Base-by-base conservation (phyloP, 2,888 invertebrate species). In the Minunthozetes semirufus region DNA sequence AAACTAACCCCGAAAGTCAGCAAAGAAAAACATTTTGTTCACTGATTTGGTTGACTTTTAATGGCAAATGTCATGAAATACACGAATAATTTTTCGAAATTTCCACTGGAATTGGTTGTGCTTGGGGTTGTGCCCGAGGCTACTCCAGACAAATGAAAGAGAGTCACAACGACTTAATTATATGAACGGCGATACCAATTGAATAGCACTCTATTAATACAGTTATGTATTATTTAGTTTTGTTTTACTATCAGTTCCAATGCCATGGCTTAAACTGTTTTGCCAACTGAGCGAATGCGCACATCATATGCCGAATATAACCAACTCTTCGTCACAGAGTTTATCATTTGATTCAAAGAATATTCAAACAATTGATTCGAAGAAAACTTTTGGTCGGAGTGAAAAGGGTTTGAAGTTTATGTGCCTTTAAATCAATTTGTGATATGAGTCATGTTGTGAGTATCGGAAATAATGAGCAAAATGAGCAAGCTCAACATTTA, bases 251-350 rank as follows among this genome's bases (percentile, higher is more conserved):
- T 42, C 42, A 42, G 42, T 66, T 8, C 42, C 19, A 66, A 66
- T 66, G 66, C 19, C 63, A 63, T 29, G 13, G 33, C 33, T 38
- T 33, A 13, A 17, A 38, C 56, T 1, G 5, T 56, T 63, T 17
- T 8, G 63, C 42, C 42, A 19, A 66, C 13, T 38, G 42, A 66
- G 66, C 17, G 66, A 33, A 66, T 66, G 66, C 66, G 66, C 66
- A 66, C 66, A 66, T 42, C 66, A 66, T 66, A 66, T 66, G 4
- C 59, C 22, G 29, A 42, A 66, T 38, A 13, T 19, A 38, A 66
- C 33, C 38, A 66, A 13, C 11, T 66, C 42, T 42, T 66, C 29
- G 11, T 1, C 38, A 66, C 3, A 59, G 2, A 42, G n/a, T 66
- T 42, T 33, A 66, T 29, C 42, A 19, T 22, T 42, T n/a, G 33